phyloP scores from a whole-genome alignment of 2,113 vertebrate species.

The Sander lucioperca region DNA sequence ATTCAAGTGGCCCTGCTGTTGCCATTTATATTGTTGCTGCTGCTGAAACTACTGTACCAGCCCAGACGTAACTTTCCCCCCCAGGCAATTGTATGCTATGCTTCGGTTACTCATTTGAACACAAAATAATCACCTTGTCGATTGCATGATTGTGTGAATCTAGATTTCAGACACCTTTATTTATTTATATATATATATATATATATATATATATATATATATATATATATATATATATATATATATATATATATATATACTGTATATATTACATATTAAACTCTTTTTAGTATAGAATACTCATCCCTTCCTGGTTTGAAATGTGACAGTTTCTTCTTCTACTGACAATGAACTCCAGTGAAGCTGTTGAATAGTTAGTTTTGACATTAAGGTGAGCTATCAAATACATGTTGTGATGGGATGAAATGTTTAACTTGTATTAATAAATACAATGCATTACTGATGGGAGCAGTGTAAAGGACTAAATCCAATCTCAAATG shows the following conservation, averaged over 20 bases:
- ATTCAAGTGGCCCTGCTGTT: constrained; percentile 44
- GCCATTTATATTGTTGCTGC: constrained; percentile 22
- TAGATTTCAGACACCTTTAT: too few relatives aligned
- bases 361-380: background rate
- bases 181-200: too few relatives aligned
- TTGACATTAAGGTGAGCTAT: background rate
- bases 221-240: too few relatives aligned
- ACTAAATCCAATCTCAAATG: background rate
- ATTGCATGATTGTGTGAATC: too few relatives aligned
- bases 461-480: background rate
- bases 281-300: too few relatives aligned
- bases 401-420: background rate
- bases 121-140: too few relatives aligned
- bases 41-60: constrained; percentile 29
- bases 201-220: too few relatives aligned
- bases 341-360: background rate
- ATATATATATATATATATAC: too few relatives aligned
- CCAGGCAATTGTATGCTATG: too few relatives aligned
- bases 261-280: too few relatives aligned
- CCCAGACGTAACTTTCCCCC: constrained; percentile 36
- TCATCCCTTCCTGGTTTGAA: too few relatives aligned
- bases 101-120: too few relatives aligned
- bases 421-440: background rate
- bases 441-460: background rate
- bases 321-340: background rate